Evolutionary conservation across 2,113 vertebrate species (phyloP), one percentile per base, ranked within the genome.

Genomic region (Phasianus colchicus): DNA sequence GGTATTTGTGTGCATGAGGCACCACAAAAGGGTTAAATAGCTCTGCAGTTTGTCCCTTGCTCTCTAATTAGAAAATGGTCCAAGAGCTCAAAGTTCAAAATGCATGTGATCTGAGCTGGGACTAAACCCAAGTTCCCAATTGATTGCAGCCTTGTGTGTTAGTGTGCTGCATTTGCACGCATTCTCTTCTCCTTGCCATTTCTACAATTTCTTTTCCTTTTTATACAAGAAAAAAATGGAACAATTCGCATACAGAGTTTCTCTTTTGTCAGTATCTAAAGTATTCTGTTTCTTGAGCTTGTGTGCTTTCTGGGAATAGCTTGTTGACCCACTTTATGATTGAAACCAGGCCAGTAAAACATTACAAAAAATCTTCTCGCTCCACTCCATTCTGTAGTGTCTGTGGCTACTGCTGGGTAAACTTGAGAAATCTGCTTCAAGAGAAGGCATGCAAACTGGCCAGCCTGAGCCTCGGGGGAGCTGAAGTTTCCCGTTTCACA

Each of bases 31-130:
- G 54, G 91, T 96, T 96, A 96, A 93, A 82, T 66, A 78, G 13
- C 78, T 93, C 70, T 48, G 57, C 73, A 84, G 30, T 72, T 48
- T 70, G 79, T 88, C 5, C 1, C 36, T 95, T 2, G 9, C 34
- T 90, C 32, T 86, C 57, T 81, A 91, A 90, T 93, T 96, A 95
- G 93, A 92, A 94, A 94, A 48, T 61, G 18, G 54, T 94, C 94
- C 88, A 88, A 84, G 70, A 83, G 88, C 93, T 93, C 69, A 82
- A 91, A 93, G 95, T 88, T 95, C 93, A 95, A 94, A 93, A 91
- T 69, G n/a, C 91, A 86, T 61, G 54, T 81, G 75, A 61, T 71
- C 73, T 88, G 70, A 88, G 27, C 69, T 95, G 89, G 69, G 52
- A 91, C 72, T 72, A 65, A 95, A 54, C 85, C 90, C 85, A 95